Conservation (phyloP, 2,113 vertebrate genomes). For the Ophiodon elongatus region DNA sequence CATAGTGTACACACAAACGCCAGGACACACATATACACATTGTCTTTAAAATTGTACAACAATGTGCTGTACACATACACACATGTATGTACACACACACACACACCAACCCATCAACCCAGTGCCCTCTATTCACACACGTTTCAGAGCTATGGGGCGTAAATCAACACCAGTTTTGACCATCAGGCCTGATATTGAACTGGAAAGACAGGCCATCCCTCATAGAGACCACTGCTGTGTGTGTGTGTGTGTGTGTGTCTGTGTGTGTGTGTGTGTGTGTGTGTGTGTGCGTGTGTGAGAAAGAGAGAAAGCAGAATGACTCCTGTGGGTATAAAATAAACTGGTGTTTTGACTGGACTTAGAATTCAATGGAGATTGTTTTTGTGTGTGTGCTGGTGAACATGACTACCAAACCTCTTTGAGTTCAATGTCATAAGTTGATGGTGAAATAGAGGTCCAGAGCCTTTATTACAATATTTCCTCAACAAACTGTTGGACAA, state of each 20-base stretch:
- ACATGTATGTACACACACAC: background rate
- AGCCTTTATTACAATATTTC: background rate
- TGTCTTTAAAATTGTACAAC: background rate
- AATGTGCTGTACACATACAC: background rate
- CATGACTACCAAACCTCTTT: background rate
- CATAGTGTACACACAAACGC: background rate
- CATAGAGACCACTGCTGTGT: background rate
- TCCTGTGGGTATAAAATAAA: background rate
- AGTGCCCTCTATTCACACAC: slow-evolving; percentile 5
- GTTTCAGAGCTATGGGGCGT: background rate
- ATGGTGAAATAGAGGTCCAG: background rate
- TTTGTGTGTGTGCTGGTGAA: background rate
- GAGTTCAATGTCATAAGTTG: background rate
- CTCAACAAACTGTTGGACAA: background rate
- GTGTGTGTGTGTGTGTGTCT: background rate
- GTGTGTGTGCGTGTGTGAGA: background rate
- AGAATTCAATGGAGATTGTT: background rate
- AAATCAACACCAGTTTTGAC: slow-evolving; percentile 31
- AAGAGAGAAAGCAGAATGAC: background rate
- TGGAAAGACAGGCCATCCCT: slow-evolving; percentile 11
- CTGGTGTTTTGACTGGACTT: background rate
- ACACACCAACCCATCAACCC: background rate
- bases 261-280: background rate
- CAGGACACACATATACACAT: background rate
- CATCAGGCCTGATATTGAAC: slow-evolving; percentile 39